Evolutionary conservation across 2,888 invertebrate genomes (phyloP).

Genomic region (Heliconius ethilla): DNA sequence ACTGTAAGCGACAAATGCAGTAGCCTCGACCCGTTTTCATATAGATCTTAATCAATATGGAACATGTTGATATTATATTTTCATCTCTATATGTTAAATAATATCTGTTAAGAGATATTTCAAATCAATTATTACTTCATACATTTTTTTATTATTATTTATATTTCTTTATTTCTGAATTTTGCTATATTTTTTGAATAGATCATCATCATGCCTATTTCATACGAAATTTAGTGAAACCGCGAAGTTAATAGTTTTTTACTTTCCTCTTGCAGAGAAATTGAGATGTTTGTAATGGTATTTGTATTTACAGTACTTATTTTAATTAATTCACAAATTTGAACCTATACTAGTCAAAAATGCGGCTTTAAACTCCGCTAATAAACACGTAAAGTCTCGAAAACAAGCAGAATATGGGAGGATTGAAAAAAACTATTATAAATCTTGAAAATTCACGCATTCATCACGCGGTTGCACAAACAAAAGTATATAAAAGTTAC

Average conservation of each 20-base stretch:
- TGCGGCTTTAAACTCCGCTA: too few relatives aligned
- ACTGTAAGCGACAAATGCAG: slow-evolving; percentile 18
- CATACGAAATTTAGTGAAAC: too few relatives aligned
- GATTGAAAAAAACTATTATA: not conserved
- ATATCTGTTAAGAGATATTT: not conserved
- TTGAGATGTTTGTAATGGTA: too few relatives aligned
- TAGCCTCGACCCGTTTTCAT: slow-evolving; percentile 27
- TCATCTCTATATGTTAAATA: not conserved
- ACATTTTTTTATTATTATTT: not conserved
- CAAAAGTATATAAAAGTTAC: slow-evolving; percentile 17
- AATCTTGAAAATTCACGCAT: not conserved
- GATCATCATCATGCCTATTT: too few relatives aligned
- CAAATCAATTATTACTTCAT: not conserved
- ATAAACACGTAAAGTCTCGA: not conserved
- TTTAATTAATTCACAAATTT: too few relatives aligned
- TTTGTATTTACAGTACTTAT: too few relatives aligned
- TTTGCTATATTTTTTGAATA: too few relatives aligned
- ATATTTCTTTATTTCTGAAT: too few relatives aligned
- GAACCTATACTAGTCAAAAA: too few relatives aligned
- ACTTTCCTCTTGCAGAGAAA: too few relatives aligned
- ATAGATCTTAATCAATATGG: slow-evolving; percentile 18
- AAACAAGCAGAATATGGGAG: rapidly evolving
- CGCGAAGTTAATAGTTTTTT: too few relatives aligned
- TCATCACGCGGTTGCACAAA: not conserved
- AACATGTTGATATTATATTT: not conserved